Conservation (phyloP, 2,888 invertebrate species). For the Tinea trinotella region DNA sequence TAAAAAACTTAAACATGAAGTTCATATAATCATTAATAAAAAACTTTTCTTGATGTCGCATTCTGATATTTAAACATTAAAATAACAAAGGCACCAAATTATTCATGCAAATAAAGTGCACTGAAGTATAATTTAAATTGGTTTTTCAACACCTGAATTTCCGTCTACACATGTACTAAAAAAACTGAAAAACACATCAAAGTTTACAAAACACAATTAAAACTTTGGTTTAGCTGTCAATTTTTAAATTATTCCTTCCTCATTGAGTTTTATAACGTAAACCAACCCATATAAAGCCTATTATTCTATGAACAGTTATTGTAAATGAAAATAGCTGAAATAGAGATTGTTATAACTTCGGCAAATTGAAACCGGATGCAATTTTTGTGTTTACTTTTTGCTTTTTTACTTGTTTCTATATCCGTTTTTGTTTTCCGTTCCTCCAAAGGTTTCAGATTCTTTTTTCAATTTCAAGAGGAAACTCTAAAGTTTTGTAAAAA, state of each 20-base stretch:
- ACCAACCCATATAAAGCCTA: not conserved
- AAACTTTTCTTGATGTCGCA: too few species aligned
- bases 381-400: not conserved
- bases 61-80: too few species aligned
- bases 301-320: not conserved
- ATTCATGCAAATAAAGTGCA: too few species aligned
- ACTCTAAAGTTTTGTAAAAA: too few species aligned
- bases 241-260: not conserved
- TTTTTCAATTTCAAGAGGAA: too few species aligned
- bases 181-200: not conserved
- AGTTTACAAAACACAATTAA: slow-evolving; percentile 9
- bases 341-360: slow-evolving; percentile 7
- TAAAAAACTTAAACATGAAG: too few species aligned
- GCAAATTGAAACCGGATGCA: slow-evolving; percentile 8
- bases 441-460: too few species aligned
- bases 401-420: slow-evolving; percentile 3
- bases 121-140: too few species aligned
- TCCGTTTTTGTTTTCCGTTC: not conserved
- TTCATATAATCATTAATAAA: too few species aligned
- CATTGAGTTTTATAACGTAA: not conserved
- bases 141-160: not conserved
- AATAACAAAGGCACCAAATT: too few species aligned
- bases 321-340: slow-evolving; percentile 8
- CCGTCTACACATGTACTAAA: not conserved
- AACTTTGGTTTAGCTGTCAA: slow-evolving; percentile 11